These are phyloP conservation scores for Leptinotarsa haldemani DNA, from an alignment of 2,888 invertebrate genomes.

Conservation along the genomic window DNA sequence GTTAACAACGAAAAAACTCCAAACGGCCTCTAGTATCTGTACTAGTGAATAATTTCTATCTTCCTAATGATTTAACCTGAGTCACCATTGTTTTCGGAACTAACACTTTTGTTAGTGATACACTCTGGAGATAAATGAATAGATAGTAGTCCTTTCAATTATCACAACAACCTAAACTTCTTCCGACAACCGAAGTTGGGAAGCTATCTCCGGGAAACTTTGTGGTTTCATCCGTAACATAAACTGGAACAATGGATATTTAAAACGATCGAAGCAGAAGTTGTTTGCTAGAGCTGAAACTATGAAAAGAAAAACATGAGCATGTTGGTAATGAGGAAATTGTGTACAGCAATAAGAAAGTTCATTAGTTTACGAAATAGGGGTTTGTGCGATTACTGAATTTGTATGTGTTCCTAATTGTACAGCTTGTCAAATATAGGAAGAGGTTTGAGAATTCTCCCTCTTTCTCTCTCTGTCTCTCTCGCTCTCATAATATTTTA, in stretches of 20 bases:
- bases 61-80: no score
- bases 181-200: slow-evolving; percentile 11
- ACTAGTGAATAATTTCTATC: no score
- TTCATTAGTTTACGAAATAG: slow-evolving; percentile 11
- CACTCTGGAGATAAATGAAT: not conserved
- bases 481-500: no score
- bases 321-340: not conserved
- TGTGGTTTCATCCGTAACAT: not conserved
- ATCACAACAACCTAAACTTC: slow-evolving; percentile 3
- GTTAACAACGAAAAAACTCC: no score
- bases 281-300: not conserved
- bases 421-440: no score
- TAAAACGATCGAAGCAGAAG: not conserved
- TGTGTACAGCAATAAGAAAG: not conserved
- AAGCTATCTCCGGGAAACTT: slow-evolving; percentile 3
- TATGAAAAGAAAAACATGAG: slow-evolving; percentile 2
- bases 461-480: no score
- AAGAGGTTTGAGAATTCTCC: no score
- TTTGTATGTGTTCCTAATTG: not conserved
- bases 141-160: slow-evolving; percentile 2
- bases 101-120: no score
- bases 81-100: not conserved
- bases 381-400: not conserved
- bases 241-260: slow-evolving; percentile 4
- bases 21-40: no score